Conservation (phyloP, 2,888 invertebrate genomes). For the Hydrotaea cyrtoneurina region DNA sequence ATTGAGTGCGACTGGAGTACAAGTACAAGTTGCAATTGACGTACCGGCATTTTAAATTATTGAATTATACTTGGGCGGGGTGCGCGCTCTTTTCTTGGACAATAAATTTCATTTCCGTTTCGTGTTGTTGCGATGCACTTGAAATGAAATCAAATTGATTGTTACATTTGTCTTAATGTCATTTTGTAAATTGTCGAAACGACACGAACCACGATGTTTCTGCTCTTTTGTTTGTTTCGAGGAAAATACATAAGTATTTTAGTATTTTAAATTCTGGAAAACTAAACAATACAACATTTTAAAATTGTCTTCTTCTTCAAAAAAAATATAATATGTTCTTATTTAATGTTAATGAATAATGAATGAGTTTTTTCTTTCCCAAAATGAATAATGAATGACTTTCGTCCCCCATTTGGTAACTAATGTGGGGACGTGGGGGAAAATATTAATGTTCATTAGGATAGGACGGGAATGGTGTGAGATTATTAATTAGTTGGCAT, state of each 20-base stretch:
- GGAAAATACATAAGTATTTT: background rate
- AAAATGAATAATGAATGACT: too few relatives aligned
- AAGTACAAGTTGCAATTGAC: background rate
- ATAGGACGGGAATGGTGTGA: too few relatives aligned
- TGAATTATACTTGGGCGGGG: conserved; percentile 11
- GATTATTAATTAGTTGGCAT: too few relatives aligned
- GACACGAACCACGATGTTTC: background rate
- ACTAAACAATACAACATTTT: background rate
- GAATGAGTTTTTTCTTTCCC: too few relatives aligned
- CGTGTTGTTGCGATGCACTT: conserved; percentile 10
- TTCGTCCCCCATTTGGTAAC: too few relatives aligned
- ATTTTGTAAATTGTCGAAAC: background rate
- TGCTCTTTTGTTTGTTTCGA: background rate
- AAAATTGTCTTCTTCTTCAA: background rate
- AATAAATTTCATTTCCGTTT: conserved; percentile 50
- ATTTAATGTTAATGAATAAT: too few relatives aligned
- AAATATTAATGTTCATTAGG: too few relatives aligned
- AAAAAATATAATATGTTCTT: too few relatives aligned
- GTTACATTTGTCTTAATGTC: background rate
- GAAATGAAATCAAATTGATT: background rate
- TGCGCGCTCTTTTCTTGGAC: conserved; percentile 6
- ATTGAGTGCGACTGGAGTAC: too few relatives aligned
- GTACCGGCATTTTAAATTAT: conserved; percentile 19
- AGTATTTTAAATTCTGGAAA: background rate
- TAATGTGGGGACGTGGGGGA: too few relatives aligned